phyloP scores from a whole-genome alignment of 2,113 vertebrate genomes.

The Stigmatopora nigra region DNA sequence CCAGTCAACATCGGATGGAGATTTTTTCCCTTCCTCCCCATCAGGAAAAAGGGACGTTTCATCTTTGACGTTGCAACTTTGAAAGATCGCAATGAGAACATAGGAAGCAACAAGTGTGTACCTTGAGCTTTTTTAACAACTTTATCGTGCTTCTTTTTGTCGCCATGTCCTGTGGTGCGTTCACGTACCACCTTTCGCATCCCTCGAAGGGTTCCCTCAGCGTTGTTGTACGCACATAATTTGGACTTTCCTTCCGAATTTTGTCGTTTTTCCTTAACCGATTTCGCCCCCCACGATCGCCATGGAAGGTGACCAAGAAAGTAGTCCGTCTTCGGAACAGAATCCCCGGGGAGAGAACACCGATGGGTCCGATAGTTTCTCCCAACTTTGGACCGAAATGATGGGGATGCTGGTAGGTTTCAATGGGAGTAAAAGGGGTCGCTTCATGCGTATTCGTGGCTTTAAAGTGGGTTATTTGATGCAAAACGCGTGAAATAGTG shows the following conservation, averaged over 20 bases:
- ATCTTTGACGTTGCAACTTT: neutral
- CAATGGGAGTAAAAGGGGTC: conserved; percentile 16
- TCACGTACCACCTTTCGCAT: conserved; percentile 28
- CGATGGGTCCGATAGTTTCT: conserved; percentile 75
- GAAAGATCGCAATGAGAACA: neutral
- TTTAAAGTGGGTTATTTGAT: conserved; percentile 6
- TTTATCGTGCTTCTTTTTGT: neutral
- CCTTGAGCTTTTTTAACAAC: neutral
- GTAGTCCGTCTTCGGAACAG: conserved; percentile 39
- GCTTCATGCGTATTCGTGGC: conserved; percentile 22
- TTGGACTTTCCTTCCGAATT: conserved; percentile 5
- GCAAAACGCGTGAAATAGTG: no score
- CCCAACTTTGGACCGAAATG: conserved; percentile 87
- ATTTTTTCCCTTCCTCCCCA: neutral
- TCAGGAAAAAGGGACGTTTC: no score
- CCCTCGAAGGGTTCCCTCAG: conserved; percentile 37
- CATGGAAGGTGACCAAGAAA: conserved; percentile 74
- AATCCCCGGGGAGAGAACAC: conserved; percentile 50
- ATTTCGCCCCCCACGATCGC: neutral
- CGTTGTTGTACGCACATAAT: conserved; percentile 9
- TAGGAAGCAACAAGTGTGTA: neutral
- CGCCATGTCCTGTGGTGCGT: conserved; percentile 1
- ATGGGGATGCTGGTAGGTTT: conserved; percentile 97
- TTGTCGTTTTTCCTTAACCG: neutral
- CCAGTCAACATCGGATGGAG: neutral